Evolutionary conservation across 1,140 invertebrate species (phyloP).

Genomic region (Cylas formicarius): DNA sequence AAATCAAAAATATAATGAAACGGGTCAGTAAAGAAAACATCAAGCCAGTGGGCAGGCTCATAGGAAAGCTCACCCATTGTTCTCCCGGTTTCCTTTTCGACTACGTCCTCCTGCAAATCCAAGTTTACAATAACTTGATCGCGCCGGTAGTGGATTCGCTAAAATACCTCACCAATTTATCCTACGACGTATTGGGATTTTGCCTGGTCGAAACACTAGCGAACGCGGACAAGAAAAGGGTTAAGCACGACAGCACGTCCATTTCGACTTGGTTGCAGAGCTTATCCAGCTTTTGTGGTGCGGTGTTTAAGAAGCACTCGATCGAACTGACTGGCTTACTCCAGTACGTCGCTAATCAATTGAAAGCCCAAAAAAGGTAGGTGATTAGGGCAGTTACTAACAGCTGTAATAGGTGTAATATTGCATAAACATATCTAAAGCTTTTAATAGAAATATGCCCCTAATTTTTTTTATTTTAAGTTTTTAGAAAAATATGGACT

Average conservation of each 20-base stretch:
- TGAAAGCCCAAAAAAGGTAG: slow-evolving; percentile 92
- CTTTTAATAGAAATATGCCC: background rate
- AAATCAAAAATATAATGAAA: slow-evolving; percentile 96
- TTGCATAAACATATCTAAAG: background rate
- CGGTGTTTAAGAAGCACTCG: slow-evolving; percentile 95
- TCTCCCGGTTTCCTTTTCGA: slow-evolving; percentile 94
- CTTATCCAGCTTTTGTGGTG: slow-evolving; percentile 88
- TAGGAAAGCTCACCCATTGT: slow-evolving; percentile 95
- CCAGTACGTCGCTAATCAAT: slow-evolving; percentile 95
- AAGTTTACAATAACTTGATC: slow-evolving; percentile 97
- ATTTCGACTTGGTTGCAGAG: slow-evolving; percentile 93
- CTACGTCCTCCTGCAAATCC: slow-evolving; percentile 90
- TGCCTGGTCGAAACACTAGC: slow-evolving; percentile 91
- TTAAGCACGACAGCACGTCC: slow-evolving; percentile 88
- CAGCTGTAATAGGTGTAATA: background rate
- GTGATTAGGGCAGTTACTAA: slow-evolving; percentile 11
- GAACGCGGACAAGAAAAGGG: slow-evolving; percentile 61
- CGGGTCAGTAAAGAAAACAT: slow-evolving; percentile 97
- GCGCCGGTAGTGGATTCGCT: slow-evolving; percentile 95
- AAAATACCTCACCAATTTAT: slow-evolving; percentile 92
- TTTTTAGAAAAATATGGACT: too few species aligned
- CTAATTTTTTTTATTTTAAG: background rate
- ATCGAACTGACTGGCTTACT: slow-evolving; percentile 92
- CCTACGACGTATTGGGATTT: slow-evolving; percentile 93
- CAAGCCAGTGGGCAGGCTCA: slow-evolving; percentile 88